Percentiles rank a stretch among this genome's conserved stretches.
Conservation (phyloP, 2,113 vertebrate species). For the Quiscalus mexicanus region DNA sequence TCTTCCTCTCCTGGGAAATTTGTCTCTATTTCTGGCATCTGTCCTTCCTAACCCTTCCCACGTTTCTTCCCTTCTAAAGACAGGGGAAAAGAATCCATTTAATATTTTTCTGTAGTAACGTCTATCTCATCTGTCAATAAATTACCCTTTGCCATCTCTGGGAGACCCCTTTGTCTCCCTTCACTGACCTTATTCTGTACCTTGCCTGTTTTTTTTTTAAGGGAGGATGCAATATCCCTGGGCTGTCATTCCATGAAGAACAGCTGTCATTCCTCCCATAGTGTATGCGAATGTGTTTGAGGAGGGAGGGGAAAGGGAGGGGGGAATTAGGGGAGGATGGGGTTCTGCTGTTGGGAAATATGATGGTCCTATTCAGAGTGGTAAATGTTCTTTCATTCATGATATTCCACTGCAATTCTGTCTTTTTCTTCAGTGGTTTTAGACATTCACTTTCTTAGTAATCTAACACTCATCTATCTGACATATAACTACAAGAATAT, state of each 20-base stretch:
- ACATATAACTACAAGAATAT: not conserved
- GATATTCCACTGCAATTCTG: constrained; percentile 4
- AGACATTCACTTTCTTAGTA: not conserved
- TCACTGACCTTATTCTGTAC: constrained; percentile 70
- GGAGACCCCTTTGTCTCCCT: constrained; percentile 67
- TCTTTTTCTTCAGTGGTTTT: not conserved
- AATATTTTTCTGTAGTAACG: constrained; percentile 69
- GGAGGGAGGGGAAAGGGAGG: constrained; percentile 18
- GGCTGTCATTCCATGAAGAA: constrained; percentile 75
- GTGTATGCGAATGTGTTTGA: constrained; percentile 21
- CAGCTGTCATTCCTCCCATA: constrained; percentile 73
- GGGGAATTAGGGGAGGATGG: constrained; percentile 30
- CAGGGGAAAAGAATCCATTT: constrained; percentile 60
- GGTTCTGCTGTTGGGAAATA: constrained; percentile 34
- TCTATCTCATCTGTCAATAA: constrained; percentile 70
- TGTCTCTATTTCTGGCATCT: constrained; percentile 58
- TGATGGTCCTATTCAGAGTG: constrained; percentile 20
- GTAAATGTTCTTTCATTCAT: constrained; percentile 34
- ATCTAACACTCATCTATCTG: not conserved
- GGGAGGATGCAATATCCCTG: constrained; percentile 69
- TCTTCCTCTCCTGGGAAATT: constrained; percentile 59
- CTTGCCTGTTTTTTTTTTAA: constrained; percentile 63
- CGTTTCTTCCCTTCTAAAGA: constrained; percentile 43
- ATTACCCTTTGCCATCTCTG: constrained; percentile 69
- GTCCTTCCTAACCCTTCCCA: constrained; percentile 33